Percentiles rank a stretch among this genome's conserved stretches.
These are phyloP conservation scores for Tachina lurida DNA, from an alignment of 2,888 invertebrate genomes.

Conservation along the genomic window DNA sequence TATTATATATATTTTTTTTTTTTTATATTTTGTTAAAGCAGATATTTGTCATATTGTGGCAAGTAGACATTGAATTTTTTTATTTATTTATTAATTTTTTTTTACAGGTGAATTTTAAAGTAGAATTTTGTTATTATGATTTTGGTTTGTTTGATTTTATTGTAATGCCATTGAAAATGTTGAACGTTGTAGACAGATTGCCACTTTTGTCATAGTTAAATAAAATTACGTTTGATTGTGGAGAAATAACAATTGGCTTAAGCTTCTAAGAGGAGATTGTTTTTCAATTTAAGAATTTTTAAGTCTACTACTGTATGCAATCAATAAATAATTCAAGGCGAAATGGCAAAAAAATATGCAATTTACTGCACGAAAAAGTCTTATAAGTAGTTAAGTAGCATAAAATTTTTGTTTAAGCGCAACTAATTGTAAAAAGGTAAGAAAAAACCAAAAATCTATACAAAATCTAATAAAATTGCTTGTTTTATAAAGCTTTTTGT, in stretches of 20 bases:
- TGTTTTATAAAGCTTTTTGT: too few species aligned
- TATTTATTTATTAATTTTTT: constrained; percentile 11
- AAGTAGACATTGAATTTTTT: constrained; percentile 60
- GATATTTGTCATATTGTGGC: constrained; percentile 69
- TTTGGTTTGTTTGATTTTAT: constrained; percentile 30
- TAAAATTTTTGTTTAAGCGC: too few species aligned
- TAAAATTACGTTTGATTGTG: constrained; percentile 54
- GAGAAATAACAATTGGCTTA: constrained; percentile 14
- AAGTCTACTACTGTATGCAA: neutral
- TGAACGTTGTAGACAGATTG: constrained; percentile 71
- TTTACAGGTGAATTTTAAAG: constrained; percentile 67
- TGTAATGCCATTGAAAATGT: constrained; percentile 69
- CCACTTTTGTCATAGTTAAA: constrained; percentile 68
- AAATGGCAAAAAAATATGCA: neutral
- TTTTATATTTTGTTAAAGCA: constrained; percentile 13
- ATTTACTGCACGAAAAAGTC: neutral
- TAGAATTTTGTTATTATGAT: constrained; percentile 46
- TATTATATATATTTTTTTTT: neutral
- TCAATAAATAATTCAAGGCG: neutral
- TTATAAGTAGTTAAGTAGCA: too few species aligned
- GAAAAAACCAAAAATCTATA: too few species aligned
- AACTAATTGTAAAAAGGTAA: too few species aligned
- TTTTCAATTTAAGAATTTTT: constrained; percentile 28
- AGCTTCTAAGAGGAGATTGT: constrained; percentile 35
- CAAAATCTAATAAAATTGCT: too few species aligned